These are phyloP conservation scores for Chrosomus eos DNA, from an alignment of 2,797 vertebrate species.

Conservation along the genomic window DNA sequence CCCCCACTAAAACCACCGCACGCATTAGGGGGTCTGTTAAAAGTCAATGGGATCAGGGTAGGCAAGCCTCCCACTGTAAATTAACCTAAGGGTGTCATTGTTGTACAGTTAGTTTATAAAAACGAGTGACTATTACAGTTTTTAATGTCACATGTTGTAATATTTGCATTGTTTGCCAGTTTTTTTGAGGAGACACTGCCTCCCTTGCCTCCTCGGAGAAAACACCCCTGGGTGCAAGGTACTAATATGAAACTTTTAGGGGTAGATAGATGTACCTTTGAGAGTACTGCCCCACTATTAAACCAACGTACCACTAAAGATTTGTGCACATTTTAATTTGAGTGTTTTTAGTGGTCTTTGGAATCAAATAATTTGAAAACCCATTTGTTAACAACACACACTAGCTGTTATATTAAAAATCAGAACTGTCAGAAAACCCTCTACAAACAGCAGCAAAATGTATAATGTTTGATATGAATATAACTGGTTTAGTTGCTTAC, in stretches of 20 bases:
- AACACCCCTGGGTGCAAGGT: not conserved
- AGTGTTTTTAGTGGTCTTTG: not conserved
- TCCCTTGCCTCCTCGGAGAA: too few relatives aligned
- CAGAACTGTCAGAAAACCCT: not conserved
- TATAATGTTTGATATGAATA: not conserved
- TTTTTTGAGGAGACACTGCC: too few relatives aligned
- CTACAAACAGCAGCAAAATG: not conserved
- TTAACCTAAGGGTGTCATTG: too few relatives aligned
- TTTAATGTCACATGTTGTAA: too few relatives aligned
- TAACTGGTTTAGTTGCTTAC: not conserved
- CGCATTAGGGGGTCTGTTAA: too few relatives aligned
- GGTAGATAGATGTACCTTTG: not conserved
- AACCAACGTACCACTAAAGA: not conserved
- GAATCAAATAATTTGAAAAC: not conserved
- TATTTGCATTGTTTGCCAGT: too few relatives aligned
- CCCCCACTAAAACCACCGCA: too few relatives aligned
- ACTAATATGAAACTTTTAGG: not conserved
- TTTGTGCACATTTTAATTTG: not conserved
- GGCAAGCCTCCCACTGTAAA: too few relatives aligned
- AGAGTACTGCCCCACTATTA: not conserved
- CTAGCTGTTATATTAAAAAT: not conserved
- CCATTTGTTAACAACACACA: not conserved
- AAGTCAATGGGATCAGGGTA: too few relatives aligned
- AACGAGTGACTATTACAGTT: too few relatives aligned
- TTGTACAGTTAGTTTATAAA: too few relatives aligned